These are phyloP conservation scores for Pipistrellus pipistrellus DNA, from an alignment of 2,797 vertebrate species.

Conservation along the genomic window DNA sequence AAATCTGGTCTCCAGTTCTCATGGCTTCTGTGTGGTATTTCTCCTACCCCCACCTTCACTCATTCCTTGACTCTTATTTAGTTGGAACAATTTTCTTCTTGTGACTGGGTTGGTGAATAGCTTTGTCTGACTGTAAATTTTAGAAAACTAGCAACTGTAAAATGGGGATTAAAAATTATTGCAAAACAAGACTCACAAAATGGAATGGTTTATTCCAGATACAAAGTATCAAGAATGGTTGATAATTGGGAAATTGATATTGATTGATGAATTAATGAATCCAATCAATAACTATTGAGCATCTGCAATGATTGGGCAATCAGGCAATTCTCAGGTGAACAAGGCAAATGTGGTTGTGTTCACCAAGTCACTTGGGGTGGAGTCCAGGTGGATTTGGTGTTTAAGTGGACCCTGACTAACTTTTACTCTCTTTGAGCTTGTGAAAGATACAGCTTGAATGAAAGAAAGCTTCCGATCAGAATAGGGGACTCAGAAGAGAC, in stretches of 20 bases:
- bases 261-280: neutral
- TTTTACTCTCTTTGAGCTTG: neutral
- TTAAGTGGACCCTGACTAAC: neutral
- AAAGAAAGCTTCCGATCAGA: slow-evolving; percentile 20
- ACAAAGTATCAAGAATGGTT: neutral
- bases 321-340: neutral
- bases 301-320: neutral
- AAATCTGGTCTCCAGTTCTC: neutral
- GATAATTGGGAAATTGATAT: neutral
- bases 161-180: neutral
- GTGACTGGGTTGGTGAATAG: neutral
- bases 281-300: neutral
- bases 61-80: neutral
- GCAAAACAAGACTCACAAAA: neutral
- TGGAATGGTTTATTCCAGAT: slow-evolving; percentile 20
- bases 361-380: neutral
- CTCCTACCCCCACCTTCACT: neutral
- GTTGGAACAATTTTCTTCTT: neutral
- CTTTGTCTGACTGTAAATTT: neutral
- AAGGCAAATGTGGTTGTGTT: neutral
- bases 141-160: neutral
- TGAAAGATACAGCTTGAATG: slow-evolving; percentile 20
- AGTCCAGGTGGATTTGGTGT: neutral
- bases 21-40: neutral
- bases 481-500: neutral